Conservation (phyloP, 2,888 invertebrate genomes). For the Tipula vernalis region DNA sequence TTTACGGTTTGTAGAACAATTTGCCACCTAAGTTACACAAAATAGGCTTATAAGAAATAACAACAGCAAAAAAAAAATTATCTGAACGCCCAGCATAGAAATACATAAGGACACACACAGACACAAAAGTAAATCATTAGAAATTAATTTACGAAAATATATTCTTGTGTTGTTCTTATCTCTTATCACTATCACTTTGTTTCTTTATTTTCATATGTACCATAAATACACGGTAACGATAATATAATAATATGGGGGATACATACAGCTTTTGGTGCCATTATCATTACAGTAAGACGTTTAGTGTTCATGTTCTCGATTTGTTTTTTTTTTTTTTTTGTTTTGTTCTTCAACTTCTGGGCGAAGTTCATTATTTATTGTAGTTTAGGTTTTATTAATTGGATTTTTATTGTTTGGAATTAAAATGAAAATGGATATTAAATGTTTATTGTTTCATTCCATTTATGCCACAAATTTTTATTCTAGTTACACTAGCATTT, state of each 20-base stretch:
- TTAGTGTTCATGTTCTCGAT: background rate
- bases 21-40: background rate
- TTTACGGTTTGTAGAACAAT: background rate
- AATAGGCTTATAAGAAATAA: background rate
- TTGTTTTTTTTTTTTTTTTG: background rate
- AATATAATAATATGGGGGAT: background rate
- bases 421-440: background rate
- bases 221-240: background rate
- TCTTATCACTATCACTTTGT: background rate
- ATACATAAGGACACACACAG: background rate
- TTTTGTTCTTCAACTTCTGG: background rate
- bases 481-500: background rate
- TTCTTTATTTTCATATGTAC: background rate
- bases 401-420: background rate
- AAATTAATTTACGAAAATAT: background rate
- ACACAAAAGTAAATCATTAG: background rate
- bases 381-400: background rate
- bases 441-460: background rate
- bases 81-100: background rate
- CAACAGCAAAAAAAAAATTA: background rate
- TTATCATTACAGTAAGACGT: background rate
- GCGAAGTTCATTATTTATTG: background rate
- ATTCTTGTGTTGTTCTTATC: background rate
- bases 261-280: background rate
- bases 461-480: background rate